Evolutionary conservation across 2,888 invertebrate genomes (phyloP), one percentile per base, ranked within the genome.

Genomic region (Heliconius charithonia): DNA sequence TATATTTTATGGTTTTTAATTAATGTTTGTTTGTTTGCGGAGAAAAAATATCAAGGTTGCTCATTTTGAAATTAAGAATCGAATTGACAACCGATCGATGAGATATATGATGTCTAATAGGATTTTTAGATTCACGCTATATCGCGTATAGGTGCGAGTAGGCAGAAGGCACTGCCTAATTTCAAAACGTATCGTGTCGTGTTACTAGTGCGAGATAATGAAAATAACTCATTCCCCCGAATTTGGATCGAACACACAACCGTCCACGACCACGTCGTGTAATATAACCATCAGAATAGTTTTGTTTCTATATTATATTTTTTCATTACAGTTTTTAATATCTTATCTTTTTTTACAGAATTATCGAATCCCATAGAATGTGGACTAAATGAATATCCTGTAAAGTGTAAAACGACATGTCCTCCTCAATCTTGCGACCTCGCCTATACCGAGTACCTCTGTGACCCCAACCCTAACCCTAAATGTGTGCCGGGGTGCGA

Each of bases 401-500:
- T 85, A 0, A 66, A 82, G 4, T 88, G 88, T 79, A 85, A 81
- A 78, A 85, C 83, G 4, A 81, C 83, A 19, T 90, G 89, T 27
- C 88, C 87, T 0, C 89, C 89, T 4, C 86, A 87, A 59, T 84
- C 82, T 45, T 89, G 89, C 70, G 85, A 88, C 19, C 85, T 83
- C 59, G 78, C 85, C 0, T 89, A 86, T 75, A 87, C 86, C 0
- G 81, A 84, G 0, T 89, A 86, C 66, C n/a, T 59, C 16, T 81
- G 82, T 1, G 74, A 73, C 59, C 72, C 72, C n/a, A 59, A 84
- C 0, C 77, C 78, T 4, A 59, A 77, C 2, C 74, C 81, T 4
- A 80, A 65, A 62, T 87, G 87, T 76, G 85, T 84, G 41, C 83
- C 85, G 2, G 89, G 89, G 0, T 90, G 90, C 72, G 83, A 88